Evolutionary conservation across 1,140 invertebrate species (phyloP).

Genomic region (Platorchestia sp.): DNA sequence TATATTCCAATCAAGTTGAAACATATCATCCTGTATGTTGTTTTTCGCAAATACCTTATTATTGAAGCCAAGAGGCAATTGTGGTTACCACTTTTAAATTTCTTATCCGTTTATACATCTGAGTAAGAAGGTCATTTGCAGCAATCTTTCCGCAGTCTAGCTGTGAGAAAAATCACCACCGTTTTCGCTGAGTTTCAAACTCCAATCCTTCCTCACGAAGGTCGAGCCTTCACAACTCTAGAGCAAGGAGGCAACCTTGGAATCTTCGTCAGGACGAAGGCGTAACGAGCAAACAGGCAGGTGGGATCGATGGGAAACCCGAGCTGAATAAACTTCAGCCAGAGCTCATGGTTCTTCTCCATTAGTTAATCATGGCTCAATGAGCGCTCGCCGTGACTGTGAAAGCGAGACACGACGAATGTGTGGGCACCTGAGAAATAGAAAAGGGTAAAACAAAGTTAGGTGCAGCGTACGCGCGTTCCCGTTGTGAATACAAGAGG

Average conservation of each 20-base stretch:
- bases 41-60: no score
- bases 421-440: not conserved
- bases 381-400: not conserved
- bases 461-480: not conserved
- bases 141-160: no score
- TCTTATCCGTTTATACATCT: no score
- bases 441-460: not conserved
- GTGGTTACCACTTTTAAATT: no score
- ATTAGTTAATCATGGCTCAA: not conserved
- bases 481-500: not conserved
- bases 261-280: not conserved
- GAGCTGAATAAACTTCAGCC: not conserved
- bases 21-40: not conserved
- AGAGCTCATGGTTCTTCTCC: not conserved
- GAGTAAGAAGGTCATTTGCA: no score
- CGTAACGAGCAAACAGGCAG: not conserved
- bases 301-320: not conserved
- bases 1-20: no score
- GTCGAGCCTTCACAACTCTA: no score
- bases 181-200: no score
- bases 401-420: no score
- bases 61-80: no score
- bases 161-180: not conserved
- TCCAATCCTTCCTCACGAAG: no score
- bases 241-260: not conserved